Evolutionary conservation across 2,888 invertebrate species (phyloP).

Genomic region (Tineola bisselliella): DNA sequence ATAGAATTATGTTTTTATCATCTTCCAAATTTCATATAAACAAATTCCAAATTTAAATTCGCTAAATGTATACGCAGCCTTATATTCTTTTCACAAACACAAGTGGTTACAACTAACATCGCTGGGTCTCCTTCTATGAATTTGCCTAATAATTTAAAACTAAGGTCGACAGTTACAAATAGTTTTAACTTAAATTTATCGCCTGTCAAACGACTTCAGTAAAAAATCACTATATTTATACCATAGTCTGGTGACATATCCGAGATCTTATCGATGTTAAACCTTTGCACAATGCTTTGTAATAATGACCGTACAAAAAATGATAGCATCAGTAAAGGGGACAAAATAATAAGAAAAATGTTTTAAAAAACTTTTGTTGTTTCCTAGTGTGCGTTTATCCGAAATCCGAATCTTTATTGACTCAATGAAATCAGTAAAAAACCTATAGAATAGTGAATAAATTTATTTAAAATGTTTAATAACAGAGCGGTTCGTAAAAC

Average conservation of each 20-base stretch:
- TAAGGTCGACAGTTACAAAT: too few species aligned
- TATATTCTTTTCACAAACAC: too few species aligned
- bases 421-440: conserved; percentile 48
- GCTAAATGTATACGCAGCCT: too few species aligned
- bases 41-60: too few species aligned
- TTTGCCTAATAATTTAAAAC: too few species aligned
- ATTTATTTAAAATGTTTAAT: conserved; percentile 63
- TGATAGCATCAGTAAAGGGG: conserved; percentile 56
- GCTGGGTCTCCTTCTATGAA: too few species aligned
- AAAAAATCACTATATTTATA: too few species aligned
- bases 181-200: too few species aligned
- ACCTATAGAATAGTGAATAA: conserved; percentile 38
- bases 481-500: conserved; percentile 59
- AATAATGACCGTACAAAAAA: conserved; percentile 62
- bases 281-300: conserved; percentile 57
- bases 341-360: conserved; percentile 51
- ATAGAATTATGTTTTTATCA: too few species aligned
- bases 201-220: too few species aligned
- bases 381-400: conserved; percentile 38
- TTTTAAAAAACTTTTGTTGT: conserved; percentile 35
- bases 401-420: conserved; percentile 48
- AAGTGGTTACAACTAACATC: too few species aligned
- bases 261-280: conserved; percentile 61
- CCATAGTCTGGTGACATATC: conserved; percentile 56
- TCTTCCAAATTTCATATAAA: too few species aligned